phyloP scores from a whole-genome alignment of 2,888 invertebrate species.

The Hoplodrina ambigua region DNA sequence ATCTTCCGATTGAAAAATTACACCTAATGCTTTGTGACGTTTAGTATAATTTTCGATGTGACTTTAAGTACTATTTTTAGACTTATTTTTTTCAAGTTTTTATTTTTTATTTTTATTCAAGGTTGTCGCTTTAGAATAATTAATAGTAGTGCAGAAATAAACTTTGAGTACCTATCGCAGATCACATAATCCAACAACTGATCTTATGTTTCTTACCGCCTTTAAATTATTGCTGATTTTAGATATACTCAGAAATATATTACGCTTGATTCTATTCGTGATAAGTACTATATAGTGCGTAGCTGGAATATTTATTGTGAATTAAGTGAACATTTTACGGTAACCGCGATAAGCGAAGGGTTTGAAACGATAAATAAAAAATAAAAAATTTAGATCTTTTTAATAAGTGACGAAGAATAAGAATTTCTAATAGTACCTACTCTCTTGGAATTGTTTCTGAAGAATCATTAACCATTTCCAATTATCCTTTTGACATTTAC shows the following conservation, averaged over 20 bases:
- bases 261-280: constrained; percentile 57
- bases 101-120: no score
- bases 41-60: not conserved
- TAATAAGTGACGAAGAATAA: not conserved
- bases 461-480: not conserved
- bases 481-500: constrained; percentile 14
- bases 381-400: not conserved
- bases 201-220: constrained; percentile 25
- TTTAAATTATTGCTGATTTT: constrained; percentile 65
- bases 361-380: not conserved
- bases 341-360: constrained; percentile 11
- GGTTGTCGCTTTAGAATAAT: not conserved
- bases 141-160: not conserved
- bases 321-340: constrained; percentile 17
- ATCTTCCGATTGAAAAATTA: no score
- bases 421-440: not conserved
- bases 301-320: constrained; percentile 60
- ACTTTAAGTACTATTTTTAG: not conserved
- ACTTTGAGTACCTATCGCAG: constrained; percentile 12
- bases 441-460: constrained; percentile 1
- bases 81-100: not conserved
- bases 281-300: constrained; percentile 38
- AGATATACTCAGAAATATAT: constrained; percentile 59
- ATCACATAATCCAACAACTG: constrained; percentile 12
- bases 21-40: not conserved